Conservation (phyloP, 2,888 invertebrate genomes). For the Caenorhabditis sp. region DNA sequence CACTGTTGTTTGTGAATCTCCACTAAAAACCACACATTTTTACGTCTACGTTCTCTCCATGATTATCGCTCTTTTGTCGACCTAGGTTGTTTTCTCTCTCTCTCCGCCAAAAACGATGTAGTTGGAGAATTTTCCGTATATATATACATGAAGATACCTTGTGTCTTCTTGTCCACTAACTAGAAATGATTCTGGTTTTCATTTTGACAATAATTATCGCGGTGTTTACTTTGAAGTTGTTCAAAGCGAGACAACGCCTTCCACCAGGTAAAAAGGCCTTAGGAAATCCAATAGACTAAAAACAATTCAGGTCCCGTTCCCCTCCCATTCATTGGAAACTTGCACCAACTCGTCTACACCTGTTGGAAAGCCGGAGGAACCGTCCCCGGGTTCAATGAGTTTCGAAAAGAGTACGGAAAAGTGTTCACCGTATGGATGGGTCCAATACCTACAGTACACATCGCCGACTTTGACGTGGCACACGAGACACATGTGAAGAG, state of each 20-base stretch:
- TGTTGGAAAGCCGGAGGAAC: constrained; percentile 46
- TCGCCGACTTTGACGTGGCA: constrained; percentile 65
- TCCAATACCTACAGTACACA: constrained; percentile 63
- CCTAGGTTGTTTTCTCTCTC: neutral
- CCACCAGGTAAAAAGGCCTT: neutral
- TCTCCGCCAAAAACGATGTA: neutral
- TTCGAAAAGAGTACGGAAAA: constrained; percentile 60
- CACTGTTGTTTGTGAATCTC: constrained; percentile 1
- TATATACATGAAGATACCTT: neutral
- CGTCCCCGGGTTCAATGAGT: constrained; percentile 36
- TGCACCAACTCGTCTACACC: constrained; percentile 47
- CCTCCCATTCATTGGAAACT: constrained; percentile 66
- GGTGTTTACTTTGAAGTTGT: neutral
- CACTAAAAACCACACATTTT: neutral
- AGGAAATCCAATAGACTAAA: too few species aligned
- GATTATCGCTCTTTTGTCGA: neutral
- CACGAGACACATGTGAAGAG: constrained; percentile 58
- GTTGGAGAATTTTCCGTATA: neutral
- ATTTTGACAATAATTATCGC: neutral
- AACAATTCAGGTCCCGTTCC: constrained; percentile 54
- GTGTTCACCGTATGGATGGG: constrained; percentile 71
- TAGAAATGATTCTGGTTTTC: neutral
- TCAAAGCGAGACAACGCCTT: neutral
- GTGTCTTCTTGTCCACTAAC: neutral
- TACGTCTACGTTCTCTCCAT: neutral